Conservation (phyloP, 2,797 vertebrate species). For the Rallus crepitans region DNA sequence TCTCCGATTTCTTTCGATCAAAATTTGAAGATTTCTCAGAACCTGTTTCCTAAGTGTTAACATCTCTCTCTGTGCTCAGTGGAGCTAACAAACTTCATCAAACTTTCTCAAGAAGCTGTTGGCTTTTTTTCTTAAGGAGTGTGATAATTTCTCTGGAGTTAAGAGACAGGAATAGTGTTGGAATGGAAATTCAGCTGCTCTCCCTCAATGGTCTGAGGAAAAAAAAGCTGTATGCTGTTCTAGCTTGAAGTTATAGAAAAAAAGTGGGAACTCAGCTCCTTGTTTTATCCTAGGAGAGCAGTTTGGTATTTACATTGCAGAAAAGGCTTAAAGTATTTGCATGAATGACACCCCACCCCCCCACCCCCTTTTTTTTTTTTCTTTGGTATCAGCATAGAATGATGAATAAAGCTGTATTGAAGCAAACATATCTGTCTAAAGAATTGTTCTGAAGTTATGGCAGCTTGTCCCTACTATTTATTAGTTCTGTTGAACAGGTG, state of each 20-base stretch:
- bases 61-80: neutral
- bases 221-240: neutral
- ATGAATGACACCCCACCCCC: neutral
- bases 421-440: neutral
- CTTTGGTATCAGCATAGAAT: neutral
- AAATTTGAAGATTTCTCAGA: neutral
- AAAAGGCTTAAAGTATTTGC: neutral
- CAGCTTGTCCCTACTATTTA: neutral
- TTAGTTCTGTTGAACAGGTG: neutral
- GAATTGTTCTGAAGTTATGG: neutral
- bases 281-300: neutral
- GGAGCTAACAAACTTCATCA: neutral
- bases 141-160: neutral
- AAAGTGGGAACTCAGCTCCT: neutral
- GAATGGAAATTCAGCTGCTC: neutral
- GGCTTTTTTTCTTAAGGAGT: neutral
- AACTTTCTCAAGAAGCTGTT: neutral
- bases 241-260: neutral
- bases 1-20: neutral
- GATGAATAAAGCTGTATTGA: neutral
- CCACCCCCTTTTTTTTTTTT: neutral
- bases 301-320: neutral
- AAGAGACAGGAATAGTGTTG: neutral
- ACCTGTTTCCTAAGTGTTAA: neutral
- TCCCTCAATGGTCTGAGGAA: neutral